A percentile compares a stretch with the other conserved stretches of the same genome.
phyloP scores from a whole-genome alignment of 2,797 vertebrate species.

The Pantherophis vulpinus region DNA sequence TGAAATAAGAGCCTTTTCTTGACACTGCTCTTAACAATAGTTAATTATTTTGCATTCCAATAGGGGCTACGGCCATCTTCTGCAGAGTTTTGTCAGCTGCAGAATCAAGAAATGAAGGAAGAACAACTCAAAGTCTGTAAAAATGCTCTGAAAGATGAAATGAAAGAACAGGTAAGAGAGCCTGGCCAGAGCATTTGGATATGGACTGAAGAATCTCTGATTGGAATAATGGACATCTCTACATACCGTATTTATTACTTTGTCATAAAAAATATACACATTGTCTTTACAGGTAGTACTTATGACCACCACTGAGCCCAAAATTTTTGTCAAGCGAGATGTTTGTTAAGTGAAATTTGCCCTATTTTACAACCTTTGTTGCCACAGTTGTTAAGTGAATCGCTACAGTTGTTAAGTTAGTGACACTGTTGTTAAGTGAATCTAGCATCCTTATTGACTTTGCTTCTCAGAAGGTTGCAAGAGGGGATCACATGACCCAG shows the following conservation, averaged over 20 bases:
- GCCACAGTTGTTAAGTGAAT: not conserved
- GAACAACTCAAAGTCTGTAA: conserved; percentile 42
- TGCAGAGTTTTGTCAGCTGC: conserved; percentile 66
- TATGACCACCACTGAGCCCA: not conserved
- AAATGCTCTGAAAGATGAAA: conserved; percentile 57
- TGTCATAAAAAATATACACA: not conserved
- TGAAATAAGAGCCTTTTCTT: conserved; percentile 25
- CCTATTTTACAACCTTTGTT: not conserved
- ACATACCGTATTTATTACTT: not conserved
- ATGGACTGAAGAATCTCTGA: not conserved
- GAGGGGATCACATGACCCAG: no score
- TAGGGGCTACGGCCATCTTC: conserved; percentile 87
- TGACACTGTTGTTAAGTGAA: not conserved
- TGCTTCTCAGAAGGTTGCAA: not conserved
- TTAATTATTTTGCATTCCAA: conserved; percentile 31
- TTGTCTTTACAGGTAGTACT: not conserved
- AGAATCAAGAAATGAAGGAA: conserved; percentile 41
- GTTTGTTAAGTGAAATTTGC: not conserved
- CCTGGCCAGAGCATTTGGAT: not conserved
- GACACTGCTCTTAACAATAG: not conserved
- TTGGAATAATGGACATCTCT: not conserved
- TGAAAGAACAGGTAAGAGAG: conserved; percentile 65
- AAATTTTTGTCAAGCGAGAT: not conserved
- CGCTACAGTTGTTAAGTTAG: not conserved
- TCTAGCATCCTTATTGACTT: not conserved